Conservation (phyloP, 1,140 invertebrate genomes). For the Drosophila bocqueti region DNA sequence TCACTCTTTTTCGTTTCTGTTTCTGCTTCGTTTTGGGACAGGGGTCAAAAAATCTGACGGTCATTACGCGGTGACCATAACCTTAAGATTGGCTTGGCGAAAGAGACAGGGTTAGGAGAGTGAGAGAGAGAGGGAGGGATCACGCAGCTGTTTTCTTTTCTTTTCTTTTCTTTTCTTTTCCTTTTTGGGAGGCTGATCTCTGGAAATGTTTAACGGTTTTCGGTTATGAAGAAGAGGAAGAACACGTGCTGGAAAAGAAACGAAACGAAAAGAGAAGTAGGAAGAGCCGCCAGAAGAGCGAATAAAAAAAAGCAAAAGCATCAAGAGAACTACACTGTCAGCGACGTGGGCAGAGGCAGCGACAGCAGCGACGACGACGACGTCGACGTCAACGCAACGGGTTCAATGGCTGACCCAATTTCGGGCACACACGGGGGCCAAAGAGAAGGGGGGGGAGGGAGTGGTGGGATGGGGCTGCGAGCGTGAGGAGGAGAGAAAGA, state of each 20-base stretch:
- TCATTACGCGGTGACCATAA: constrained; percentile 71
- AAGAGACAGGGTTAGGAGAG: neutral
- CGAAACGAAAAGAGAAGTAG: constrained; percentile 16
- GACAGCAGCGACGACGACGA: constrained; percentile 9
- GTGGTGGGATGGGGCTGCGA: neutral
- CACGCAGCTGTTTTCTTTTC: constrained; percentile 36
- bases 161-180: neutral
- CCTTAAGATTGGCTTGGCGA: constrained; percentile 58
- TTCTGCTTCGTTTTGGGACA: constrained; percentile 27
- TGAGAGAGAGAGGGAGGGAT: constrained; percentile 18
- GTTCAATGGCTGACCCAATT: constrained; percentile 84
- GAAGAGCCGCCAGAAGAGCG: constrained; percentile 7
- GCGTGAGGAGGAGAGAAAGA: constrained; percentile 27
- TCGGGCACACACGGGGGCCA: constrained; percentile 55
- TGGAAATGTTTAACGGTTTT: constrained; percentile 10
- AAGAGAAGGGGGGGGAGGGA: constrained; percentile 48
- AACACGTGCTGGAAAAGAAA: constrained; percentile 58
- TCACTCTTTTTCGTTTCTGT: constrained; percentile 27
- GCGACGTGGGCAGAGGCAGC: constrained; percentile 18
- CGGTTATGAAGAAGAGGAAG: constrained; percentile 39
- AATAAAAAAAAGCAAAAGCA: constrained; percentile 19
- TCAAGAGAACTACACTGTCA: constrained; percentile 21
- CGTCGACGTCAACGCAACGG: constrained; percentile 62
- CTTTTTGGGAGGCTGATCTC: constrained; percentile 33
- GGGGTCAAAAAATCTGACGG: constrained; percentile 49